Evolutionary conservation across 64 coral and sea anemone species (phyloP).

Genomic region (Trachythela sp.): DNA sequence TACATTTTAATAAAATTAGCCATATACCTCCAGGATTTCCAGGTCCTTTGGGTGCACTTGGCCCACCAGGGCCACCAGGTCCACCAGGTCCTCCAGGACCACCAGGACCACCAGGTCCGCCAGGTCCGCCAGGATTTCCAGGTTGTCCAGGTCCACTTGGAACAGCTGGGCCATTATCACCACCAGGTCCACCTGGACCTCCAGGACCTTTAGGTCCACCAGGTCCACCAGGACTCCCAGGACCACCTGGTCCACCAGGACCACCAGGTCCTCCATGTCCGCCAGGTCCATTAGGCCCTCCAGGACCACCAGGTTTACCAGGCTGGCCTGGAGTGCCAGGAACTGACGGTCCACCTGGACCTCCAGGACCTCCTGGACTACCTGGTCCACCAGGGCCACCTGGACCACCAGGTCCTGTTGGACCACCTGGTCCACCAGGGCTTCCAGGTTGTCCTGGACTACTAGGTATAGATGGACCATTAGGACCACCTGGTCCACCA

Average conservation of each 20-base stretch:
- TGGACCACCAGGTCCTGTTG: background rate
- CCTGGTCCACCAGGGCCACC: too few relatives aligned
- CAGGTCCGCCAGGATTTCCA: background rate
- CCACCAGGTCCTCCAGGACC: conserved; percentile 37
- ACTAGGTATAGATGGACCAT: too few relatives aligned
- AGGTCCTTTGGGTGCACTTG: conserved; percentile 41
- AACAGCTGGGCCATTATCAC: conserved; percentile 19
- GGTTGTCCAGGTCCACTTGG: conserved; percentile 18
- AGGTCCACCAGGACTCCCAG: conserved; percentile 32
- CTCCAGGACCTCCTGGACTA: background rate
- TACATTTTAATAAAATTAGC: too few relatives aligned
- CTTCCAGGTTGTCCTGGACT: too few relatives aligned
- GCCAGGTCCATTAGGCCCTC: conserved; percentile 6
- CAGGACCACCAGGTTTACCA: background rate
- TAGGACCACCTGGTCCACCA: too few relatives aligned
- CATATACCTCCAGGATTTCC: background rate
- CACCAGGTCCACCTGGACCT: conserved; percentile 42
- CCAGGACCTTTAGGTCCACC: conserved; percentile 27
- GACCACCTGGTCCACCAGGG: too few relatives aligned
- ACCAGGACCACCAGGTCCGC: background rate
- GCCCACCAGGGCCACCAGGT: conserved; percentile 37
- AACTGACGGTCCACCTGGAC: background rate
- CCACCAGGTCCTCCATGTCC: background rate
- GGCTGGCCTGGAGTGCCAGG: background rate
- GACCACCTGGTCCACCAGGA: conserved; percentile 27